These are phyloP conservation scores for Onychomys arenicola DNA, from an alignment of 2,797 vertebrate genomes.

Conservation along the genomic window DNA sequence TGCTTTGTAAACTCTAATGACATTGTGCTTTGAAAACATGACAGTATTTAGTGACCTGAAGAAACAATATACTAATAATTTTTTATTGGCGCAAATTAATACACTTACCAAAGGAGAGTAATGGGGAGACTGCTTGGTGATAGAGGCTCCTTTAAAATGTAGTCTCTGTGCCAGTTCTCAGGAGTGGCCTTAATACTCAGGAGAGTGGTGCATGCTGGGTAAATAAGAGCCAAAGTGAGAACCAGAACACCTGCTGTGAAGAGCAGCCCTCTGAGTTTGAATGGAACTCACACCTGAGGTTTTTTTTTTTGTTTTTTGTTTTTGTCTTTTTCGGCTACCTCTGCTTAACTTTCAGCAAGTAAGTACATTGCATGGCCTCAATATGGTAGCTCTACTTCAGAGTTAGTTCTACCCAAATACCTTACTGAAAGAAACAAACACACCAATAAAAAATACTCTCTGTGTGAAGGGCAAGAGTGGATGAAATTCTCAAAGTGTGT, in stretches of 20 bases:
- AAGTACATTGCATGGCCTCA: neutral
- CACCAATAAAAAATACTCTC: neutral
- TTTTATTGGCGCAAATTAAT: conserved; percentile 59
- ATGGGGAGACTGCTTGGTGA: conserved; percentile 54
- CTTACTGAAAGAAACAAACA: conserved; percentile 31
- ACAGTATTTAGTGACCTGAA: conserved; percentile 68
- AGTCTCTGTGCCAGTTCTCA: neutral
- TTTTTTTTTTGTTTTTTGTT: neutral
- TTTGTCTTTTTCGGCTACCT: neutral
- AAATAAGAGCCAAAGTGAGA: neutral
- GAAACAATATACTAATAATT: conserved; percentile 61
- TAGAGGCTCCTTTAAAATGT: neutral
- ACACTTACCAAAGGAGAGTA: conserved; percentile 34
- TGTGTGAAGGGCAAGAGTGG: neutral
- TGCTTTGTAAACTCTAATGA: conserved; percentile 66
- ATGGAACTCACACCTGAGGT: neutral
- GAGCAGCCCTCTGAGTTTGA: neutral
- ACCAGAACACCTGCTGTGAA: neutral
- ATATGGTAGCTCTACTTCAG: neutral
- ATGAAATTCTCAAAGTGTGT: neutral
- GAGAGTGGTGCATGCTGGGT: neutral
- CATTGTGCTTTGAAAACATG: conserved; percentile 63
- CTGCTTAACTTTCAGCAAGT: neutral
- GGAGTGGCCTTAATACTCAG: neutral
- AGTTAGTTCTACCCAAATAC: neutral